Evolutionary conservation across 2,888 invertebrate species (phyloP), one percentile per base, ranked within the genome.

Genomic region (Blomia tropicalis): DNA sequence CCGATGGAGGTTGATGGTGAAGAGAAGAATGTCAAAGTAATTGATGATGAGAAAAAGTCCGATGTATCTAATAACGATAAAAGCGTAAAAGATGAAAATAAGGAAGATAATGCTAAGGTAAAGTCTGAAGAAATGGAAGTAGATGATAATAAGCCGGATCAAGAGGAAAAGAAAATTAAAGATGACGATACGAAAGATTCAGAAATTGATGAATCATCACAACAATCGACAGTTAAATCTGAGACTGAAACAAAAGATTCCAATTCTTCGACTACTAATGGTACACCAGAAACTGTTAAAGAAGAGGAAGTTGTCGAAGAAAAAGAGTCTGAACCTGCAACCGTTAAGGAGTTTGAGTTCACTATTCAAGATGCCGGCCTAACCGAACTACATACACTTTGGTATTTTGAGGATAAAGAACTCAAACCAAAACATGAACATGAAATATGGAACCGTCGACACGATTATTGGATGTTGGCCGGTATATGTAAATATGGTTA

Each of bases 291-390:
- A 4, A 31, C 43, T 29, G 27, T 7, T 14, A 19, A 36, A 19
- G 43, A 67, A 17, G 22, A 36, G 17, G 43, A 67, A 64, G 75
- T 75, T 60, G 54, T 60, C 4, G 78, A 79, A 1, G 79, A 79
- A 2, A 68, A 23, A 17, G 36, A 23, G 11, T 5, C 4, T 23
- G 44, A 60, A 22, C 11, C 23, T 5, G 4, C 14, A n/a, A 89
- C 75, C 76, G 64, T 83, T 87, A 68, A 86, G 89, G 75, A 96
- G 75, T 98, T 98, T 73, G 98, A 96, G 95, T 98, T 98, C 76
- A 96, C 96, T 73, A 96, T 92, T 70, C 93, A 95, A 30, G 98
- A 99, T 73, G 98, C 98, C 19, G 98, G 98, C 1, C 99, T 99
- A 75, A 99, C 98, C 0, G 98, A 99, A 72, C 77, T 95, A 14